These are phyloP conservation scores for Tinamus guttatus DNA, from an alignment of 2,113 vertebrate genomes.

Conservation along the genomic window DNA sequence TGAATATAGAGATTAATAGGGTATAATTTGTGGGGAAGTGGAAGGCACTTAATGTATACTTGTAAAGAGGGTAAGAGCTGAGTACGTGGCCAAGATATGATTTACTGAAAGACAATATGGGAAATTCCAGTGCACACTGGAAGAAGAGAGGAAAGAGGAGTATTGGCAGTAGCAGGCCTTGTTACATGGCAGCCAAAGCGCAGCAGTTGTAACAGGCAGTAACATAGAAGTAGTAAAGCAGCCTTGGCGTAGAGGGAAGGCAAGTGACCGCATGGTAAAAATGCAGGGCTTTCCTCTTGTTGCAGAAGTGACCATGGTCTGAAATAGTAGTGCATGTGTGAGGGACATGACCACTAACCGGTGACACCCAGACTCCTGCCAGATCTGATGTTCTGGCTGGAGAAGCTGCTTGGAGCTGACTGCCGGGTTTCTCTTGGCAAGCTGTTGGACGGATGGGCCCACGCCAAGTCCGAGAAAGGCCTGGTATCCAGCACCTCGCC, in stretches of 20 bases:
- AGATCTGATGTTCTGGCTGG: neutral
- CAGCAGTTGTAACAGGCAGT: neutral
- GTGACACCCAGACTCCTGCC: neutral
- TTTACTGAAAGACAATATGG: neutral
- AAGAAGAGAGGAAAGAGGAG: neutral
- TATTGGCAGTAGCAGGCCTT: neutral
- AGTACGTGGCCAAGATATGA: neutral
- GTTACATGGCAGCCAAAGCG: neutral
- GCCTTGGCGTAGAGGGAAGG: no score
- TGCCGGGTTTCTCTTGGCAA: neutral
- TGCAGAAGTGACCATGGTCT: neutral
- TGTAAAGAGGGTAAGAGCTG: neutral
- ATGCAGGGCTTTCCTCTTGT: neutral
- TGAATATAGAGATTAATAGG: neutral
- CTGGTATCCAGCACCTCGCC: neutral
- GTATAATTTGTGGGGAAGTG: neutral
- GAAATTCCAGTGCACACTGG: neutral
- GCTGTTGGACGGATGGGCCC: neutral
- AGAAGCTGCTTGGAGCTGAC: neutral
- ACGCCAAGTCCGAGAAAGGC: neutral
- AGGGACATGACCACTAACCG: neutral
- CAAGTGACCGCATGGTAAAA: neutral
- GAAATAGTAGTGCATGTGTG: neutral
- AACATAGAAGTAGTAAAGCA: neutral
- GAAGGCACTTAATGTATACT: neutral